These are phyloP conservation scores for Magallana gigas DNA, from an alignment of 1,140 invertebrate genomes.

Conservation along the genomic window DNA sequence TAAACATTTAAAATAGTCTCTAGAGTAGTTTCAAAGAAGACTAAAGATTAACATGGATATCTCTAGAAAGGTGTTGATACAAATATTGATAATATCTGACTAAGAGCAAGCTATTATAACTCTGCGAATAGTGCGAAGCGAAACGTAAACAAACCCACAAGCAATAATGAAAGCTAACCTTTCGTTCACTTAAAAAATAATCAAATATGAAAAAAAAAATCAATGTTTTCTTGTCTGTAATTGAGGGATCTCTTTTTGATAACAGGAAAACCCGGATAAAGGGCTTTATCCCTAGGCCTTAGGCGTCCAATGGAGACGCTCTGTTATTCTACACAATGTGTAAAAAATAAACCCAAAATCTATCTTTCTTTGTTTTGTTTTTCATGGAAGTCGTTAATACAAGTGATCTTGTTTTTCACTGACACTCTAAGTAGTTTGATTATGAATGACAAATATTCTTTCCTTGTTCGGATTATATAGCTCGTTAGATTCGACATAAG, in stretches of 20 bases:
- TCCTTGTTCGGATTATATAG: conserved; percentile 18
- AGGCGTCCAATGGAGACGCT: neutral
- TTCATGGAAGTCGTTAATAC: neutral
- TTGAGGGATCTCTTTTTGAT: neutral
- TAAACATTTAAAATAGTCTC: no score
- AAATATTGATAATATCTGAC: no score
- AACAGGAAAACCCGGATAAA: neutral
- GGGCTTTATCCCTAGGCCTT: neutral
- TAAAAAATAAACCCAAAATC: neutral
- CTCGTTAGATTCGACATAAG: conserved; percentile 27
- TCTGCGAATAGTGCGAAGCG: no score
- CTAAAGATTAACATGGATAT: no score
- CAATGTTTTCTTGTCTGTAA: neutral
- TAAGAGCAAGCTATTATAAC: no score
- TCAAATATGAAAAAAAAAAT: neutral
- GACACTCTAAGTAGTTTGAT: conserved; percentile 24
- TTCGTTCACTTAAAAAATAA: no score
- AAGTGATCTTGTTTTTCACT: neutral
- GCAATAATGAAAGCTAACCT: no score
- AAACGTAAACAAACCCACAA: no score
- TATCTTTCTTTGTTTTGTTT: neutral
- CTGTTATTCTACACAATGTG: no score
- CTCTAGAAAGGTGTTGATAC: no score
- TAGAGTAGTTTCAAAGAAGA: no score
- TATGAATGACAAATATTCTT: conserved; percentile 18